These are phyloP conservation scores for Pecten maximus DNA, from an alignment of 2,888 invertebrate species.

Conservation along the genomic window DNA sequence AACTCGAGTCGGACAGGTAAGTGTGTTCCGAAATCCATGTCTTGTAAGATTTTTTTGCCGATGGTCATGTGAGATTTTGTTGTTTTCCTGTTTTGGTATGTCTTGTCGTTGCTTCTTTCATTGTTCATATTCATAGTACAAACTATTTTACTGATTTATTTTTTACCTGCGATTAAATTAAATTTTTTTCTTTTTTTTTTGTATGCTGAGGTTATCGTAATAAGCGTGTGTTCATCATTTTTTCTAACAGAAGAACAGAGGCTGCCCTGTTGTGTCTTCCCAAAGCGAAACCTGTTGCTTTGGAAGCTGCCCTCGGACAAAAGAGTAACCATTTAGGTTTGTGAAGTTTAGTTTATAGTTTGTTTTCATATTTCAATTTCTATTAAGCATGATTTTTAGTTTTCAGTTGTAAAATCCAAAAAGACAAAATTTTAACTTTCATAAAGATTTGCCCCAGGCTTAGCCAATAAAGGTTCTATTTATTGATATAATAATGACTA, in stretches of 20 bases:
- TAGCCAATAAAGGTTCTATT: too few species aligned
- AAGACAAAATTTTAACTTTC: too few species aligned
- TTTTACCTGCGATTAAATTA: too few species aligned
- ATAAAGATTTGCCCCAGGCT: too few species aligned
- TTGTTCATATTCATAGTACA: too few species aligned
- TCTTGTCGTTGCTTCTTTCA: too few species aligned
- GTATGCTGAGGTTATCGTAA: too few species aligned
- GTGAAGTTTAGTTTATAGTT: background rate
- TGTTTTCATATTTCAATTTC: background rate
- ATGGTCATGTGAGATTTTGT: background rate
- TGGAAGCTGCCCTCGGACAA: conserved; percentile 40
- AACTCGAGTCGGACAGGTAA: conserved; percentile 45
- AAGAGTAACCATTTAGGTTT: conserved; percentile 40
- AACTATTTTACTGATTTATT: too few species aligned
- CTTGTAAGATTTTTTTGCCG: background rate
- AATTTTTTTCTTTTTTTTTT: too few species aligned
- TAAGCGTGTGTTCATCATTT: background rate
- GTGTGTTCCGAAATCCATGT: background rate
- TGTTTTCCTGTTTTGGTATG: too few species aligned
- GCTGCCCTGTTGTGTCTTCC: conserved; percentile 27
- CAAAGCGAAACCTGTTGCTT: conserved; percentile 37
- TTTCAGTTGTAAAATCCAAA: background rate
- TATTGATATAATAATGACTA: too few species aligned
- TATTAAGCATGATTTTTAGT: background rate
- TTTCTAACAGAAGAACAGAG: conserved; percentile 43